Percentiles rank a stretch among this genome's conserved stretches.
phyloP scores from a whole-genome alignment of 2,113 vertebrate genomes.

The Pica pica region DNA sequence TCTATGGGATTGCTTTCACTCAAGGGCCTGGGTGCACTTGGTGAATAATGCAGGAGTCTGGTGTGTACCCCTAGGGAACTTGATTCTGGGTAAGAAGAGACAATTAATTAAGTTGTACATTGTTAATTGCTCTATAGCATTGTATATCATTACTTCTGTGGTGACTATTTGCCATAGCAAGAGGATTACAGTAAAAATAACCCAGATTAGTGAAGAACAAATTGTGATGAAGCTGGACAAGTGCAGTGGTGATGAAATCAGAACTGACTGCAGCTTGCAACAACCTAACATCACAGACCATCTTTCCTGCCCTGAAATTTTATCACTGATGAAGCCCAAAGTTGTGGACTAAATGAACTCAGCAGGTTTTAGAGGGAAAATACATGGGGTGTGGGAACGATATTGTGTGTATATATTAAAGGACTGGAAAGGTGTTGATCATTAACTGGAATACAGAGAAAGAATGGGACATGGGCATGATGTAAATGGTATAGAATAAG shows the following conservation, averaged over 20 bases:
- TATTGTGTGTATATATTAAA: not conserved
- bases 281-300: not conserved
- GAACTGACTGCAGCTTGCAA: not conserved
- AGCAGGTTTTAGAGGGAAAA: not conserved
- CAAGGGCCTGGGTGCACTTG: not conserved
- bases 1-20: not conserved
- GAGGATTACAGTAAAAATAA: not conserved
- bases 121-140: not conserved
- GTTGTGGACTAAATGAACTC: not conserved
- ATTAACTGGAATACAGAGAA: not conserved
- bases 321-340: not conserved
- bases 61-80: not conserved
- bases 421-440: not conserved
- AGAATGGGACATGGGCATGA: not conserved
- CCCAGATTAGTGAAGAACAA: not conserved
- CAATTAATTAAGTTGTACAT: not conserved
- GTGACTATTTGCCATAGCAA: no score
- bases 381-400: accelerated
- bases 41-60: not conserved
- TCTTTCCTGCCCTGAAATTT: not conserved
- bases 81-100: not conserved
- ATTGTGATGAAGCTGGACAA: not conserved
- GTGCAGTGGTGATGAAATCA: not conserved
- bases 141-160: not conserved
- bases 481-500: not conserved